phyloP scores from a whole-genome alignment of 2,888 invertebrate species.

The Spodoptera littoralis region DNA sequence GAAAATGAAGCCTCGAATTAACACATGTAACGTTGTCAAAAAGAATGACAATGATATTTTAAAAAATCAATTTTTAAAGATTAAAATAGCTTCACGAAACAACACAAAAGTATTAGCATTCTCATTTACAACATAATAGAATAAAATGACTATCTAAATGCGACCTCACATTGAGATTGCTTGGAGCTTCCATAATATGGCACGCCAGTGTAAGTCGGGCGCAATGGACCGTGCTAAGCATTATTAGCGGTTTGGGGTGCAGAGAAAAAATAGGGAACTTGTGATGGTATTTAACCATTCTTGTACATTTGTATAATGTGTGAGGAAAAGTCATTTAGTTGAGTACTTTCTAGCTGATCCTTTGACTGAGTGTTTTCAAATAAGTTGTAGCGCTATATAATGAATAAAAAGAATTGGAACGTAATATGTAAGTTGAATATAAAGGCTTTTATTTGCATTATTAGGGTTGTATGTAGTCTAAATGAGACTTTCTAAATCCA shows the following conservation, averaged over 20 bases:
- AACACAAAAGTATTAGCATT: no score
- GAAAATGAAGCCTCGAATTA: no score
- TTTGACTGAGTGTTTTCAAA: constrained; percentile 8
- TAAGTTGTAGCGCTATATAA: not conserved
- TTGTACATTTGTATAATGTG: constrained; percentile 44
- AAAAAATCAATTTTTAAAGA: no score
- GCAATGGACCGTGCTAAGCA: constrained; percentile 59
- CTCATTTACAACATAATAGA: no score
- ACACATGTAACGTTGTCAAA: no score
- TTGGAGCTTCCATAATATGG: constrained; percentile 53
- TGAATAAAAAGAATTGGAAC: no score
- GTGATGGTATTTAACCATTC: constrained; percentile 43
- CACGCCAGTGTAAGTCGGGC: constrained; percentile 47
- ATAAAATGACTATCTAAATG: constrained; percentile 3
- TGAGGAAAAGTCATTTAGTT: constrained; percentile 26
- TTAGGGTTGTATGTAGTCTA: no score
- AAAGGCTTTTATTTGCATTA: no score
- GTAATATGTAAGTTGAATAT: no score
- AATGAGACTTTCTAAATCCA: no score
- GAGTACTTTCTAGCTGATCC: constrained; percentile 25
- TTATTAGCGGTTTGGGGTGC: constrained; percentile 66
- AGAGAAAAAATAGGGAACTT: constrained; percentile 52
- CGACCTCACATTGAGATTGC: constrained; percentile 40
- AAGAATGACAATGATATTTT: no score
- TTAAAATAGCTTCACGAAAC: no score